Base-by-base conservation (phyloP, 2,797 vertebrate species). In the Sebastes glaucus region DNA sequence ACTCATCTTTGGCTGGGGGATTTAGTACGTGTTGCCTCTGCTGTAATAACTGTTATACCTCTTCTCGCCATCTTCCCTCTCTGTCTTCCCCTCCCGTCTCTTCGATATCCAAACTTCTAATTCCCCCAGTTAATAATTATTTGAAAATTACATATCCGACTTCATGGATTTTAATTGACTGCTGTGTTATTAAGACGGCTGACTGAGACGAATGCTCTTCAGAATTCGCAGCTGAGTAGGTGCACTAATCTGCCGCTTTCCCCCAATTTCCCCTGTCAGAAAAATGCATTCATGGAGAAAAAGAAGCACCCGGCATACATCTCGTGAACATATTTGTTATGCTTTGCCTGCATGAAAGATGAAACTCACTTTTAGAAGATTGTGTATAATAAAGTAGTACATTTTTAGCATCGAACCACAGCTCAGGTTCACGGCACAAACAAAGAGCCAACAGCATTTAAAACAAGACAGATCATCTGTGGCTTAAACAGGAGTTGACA, bases 141-240 rank as follows among this genome's bases (percentile, higher is more conserved):
- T 80, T 78, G 77, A 85, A 91, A 93, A 91, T 91, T 68, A 84
- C 77, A 88, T 71, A 81, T 88, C 81, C 80, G 82, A 91, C 89
- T 83, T 87, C 77, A 83, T 88, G 71, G 74, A 76, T 88, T 84
- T 70, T 90, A 91, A 92, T 93, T 82, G 89, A 89, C 91, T 91
- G 73, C 81, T 88, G 78, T 81, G 87, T 85, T 87, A 87, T 86
- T 86, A 78, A 78, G 74, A 88, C 8, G 66, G 73, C 78, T 85
- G 77, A 85, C 71, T 69, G 81, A 86, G 74, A 92, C 65, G 33
- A 83, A 89, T 77, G 80, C 82, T 77, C 75, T 57, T 72, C 78
- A 85, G 72, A 82, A 81, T 85, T 77, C 20, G 7, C 85, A 83
- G 83, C 81, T 64, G 71, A 84, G 73, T 83, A 80, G 88, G 68